These are phyloP conservation scores for Ormyrus nitidulus DNA, from an alignment of 2,888 invertebrate genomes.

Conservation along the genomic window DNA sequence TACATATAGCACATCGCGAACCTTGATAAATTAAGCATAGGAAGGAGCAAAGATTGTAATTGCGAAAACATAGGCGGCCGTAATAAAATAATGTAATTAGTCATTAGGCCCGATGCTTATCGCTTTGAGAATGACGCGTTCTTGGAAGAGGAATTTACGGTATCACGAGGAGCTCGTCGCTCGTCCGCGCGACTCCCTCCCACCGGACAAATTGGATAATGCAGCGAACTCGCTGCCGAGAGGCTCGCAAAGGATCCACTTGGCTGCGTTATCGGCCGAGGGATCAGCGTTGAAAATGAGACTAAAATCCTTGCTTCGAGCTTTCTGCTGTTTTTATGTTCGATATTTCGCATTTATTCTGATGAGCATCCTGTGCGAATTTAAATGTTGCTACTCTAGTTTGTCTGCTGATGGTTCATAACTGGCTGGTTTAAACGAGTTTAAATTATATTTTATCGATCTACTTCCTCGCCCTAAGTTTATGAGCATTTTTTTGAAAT, in stretches of 20 bases:
- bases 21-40: conserved; percentile 44
- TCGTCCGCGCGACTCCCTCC: neutral
- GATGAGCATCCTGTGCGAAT: no score
- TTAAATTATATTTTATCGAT: conserved; percentile 39
- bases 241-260: conserved; percentile 1
- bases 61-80: conserved; percentile 36
- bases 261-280: neutral
- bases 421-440: conserved; percentile 4
- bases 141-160: conserved; percentile 50
- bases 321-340: neutral
- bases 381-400: no score
- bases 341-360: no score
- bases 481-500: neutral
- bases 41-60: conserved; percentile 47
- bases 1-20: conserved; percentile 18
- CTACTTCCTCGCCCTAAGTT: conserved; percentile 1
- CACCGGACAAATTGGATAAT: conserved; percentile 56
- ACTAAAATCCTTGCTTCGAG: neutral
- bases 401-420: no score
- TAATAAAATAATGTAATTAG: conserved; percentile 55
- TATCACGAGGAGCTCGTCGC: conserved; percentile 36
- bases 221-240: conserved; percentile 40
- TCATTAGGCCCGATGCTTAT: conserved; percentile 52
- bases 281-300: conserved; percentile 3
- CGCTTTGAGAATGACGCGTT: conserved; percentile 51